Evolutionary conservation across 2,888 invertebrate genomes (phyloP), one percentile per base, ranked within the genome.

Genomic region (Phortica okadai): DNA sequence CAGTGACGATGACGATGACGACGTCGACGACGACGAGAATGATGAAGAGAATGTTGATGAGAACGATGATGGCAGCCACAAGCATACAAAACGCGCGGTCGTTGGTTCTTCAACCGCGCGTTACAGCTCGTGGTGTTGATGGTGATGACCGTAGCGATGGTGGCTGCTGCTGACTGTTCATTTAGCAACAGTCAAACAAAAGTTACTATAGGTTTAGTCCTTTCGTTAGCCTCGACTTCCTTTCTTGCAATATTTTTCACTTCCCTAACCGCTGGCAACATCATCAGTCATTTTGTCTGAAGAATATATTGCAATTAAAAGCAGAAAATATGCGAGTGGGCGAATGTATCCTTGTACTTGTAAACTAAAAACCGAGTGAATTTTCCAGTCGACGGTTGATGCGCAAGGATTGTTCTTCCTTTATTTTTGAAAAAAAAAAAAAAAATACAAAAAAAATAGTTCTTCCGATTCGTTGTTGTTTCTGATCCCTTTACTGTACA

Each of bases 251-350:
- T 85, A 88, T 88, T 50, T 50, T 50, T 11, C 50, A 3, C 14
- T 50, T 50, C 50, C 50, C 50, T 50, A 11, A 50, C 50, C 50
- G 50, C 14, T 50, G 14, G 80, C 81, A 70, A 50, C 87, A 88
- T 88, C 85, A 85, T 85, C 85, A 88, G 85, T 85, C 85, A 88
- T 85, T 85, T 88, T 86, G 88, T 86, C 87, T 86, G 86, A 85
- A 85, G 85, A 85, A 85, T 85, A 85, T 88, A 85, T 85, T 86
- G 85, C 85, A 85, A 85, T 85, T 85, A 85, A 85, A 85, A 88
- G 79, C 85, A 85, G 86, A 88, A 85, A 85, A 85, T 85, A 85
- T 85, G 85, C 86, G 64, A 64, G 64, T 50, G 54, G 64, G 33
- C 41, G 66, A 33, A 33, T 33, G 33, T 4, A 33, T 33, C 33